Base-by-base conservation (phyloP, 2,888 invertebrate genomes). In the Dorcus parallelipipedus region DNA sequence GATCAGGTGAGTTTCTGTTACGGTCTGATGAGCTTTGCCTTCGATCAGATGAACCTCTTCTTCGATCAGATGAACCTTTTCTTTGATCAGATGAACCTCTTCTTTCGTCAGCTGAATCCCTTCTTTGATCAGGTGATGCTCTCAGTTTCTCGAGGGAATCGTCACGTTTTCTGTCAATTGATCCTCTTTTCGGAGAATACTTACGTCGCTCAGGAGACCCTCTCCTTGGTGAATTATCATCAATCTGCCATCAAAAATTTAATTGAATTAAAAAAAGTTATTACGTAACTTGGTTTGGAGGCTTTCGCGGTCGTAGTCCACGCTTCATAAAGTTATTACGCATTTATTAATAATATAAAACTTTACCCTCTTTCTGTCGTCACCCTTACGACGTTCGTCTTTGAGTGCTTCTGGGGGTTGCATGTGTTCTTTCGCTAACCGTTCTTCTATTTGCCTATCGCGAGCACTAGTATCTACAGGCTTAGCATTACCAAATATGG, bases 401-500 rank as follows among this genome's bases (percentile, higher is more conserved):
- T 70, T 67, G 17, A 66, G 43, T 43, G 59, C 52, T 41, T 42
- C 54, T 14, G 43, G 14, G 5, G 26, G 26, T 52, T 59, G 56
- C 9, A 23, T 45, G n/a, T 20, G 47, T 66, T 85, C 82, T 70
- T 86, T 87, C 38, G 87, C 86, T 51, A 95, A 80, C 66, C 93
- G 87, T 73, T 93, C 92, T 74, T 97, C 97, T 64, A 97, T 96
- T 80, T 95, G 92, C 54, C 92, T 83, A 72, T 96, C 95, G 68
- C 90, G 86, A 48, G 93, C 90, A 52, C 93, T 88, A 2, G 97
- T 97, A 75, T 97, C 95, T 0, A 97, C 97, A 0, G 97, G 97
- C 75, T 91, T 94, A 14, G 97, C 97, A 38, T 86, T 89, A n/a
- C 97, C 97, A 76, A 97, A 97, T 66, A 97, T 95, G 57, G 89